These are phyloP conservation scores for Alauda arvensis DNA, from an alignment of 2,797 vertebrate genomes.

Conservation along the genomic window DNA sequence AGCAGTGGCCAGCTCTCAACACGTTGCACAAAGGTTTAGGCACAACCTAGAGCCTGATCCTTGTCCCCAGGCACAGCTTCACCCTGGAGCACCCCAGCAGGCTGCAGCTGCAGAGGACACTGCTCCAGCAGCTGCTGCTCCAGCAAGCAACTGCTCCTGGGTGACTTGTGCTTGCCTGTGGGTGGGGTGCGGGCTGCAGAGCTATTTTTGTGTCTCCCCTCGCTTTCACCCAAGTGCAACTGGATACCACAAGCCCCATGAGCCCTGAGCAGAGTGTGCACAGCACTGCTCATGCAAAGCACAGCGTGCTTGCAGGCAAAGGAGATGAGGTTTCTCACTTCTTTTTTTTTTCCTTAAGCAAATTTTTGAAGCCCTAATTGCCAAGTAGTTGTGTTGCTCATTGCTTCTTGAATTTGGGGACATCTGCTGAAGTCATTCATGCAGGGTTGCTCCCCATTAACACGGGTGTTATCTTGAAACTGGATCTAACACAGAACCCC, in stretches of 20 bases:
- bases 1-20: not conserved
- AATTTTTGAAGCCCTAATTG: not conserved
- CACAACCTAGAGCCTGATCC: fast-evolving
- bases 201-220: conserved; percentile 49
- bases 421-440: not conserved
- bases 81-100: not conserved
- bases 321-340: not conserved
- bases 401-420: not conserved
- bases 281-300: not conserved
- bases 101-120: not conserved
- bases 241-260: conserved; percentile 6
- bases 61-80: not conserved
- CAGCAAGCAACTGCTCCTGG: not conserved
- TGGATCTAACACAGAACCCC: not conserved
- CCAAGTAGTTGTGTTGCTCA: not conserved
- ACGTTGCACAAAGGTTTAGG: fast-evolving
- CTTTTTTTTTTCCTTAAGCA: not conserved
- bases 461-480: not conserved
- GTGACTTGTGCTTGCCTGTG: not conserved
- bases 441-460: not conserved
- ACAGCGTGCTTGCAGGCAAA: not conserved
- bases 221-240: conserved; percentile 33
- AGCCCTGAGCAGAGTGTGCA: not conserved
- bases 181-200: conserved; percentile 5
- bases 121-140: not conserved